Base-by-base conservation (phyloP, 2,888 invertebrate species). In the Mimumesa dahlbomi region DNA sequence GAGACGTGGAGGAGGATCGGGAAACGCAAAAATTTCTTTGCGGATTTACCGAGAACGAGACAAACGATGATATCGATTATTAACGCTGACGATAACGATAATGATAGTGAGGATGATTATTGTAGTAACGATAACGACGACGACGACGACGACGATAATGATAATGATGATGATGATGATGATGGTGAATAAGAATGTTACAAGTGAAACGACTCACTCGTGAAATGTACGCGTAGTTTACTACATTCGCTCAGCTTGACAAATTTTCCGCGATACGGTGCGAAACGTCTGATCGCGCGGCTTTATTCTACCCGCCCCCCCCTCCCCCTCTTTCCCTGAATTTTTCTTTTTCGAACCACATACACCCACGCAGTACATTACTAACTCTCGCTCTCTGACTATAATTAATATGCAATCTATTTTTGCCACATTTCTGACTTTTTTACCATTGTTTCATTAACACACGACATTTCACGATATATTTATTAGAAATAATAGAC, bases 201-300 rank as follows among this genome's bases (percentile, higher is more conserved):
- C 36, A 61, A 65, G 56, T 40, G 59, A 65, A 49, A n/a, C 49
- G 73, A 73, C 67, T 57, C 57, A 68, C 58, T 66, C 56, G 69
- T 58, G 73, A 77, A 69, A 73, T 48, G 73, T 75, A 77, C 63
- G 77, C 73, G 73, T 77, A 77, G 64, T 73, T 77, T 34, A 71
- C 38, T 65, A 67, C 69, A 77, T 75, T 77, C 69, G 77, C 75
- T 77, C 75, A 62, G 77, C 77, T 77, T 77, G 64, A 66, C 68
- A 52, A 73, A 58, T 53, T 76, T 69, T 58, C 50, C 78, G 69
- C 73, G 65, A 40, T 43, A 65, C 50, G 68, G 45, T 42, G 63
- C 77, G 71, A 62, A 70, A 25, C 25, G 58, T 73, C 42, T 56
- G 54, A 57, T 70, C 73, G 76, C 76, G 77, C 62, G 53, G 75